Base-by-base conservation (phyloP, 2,888 invertebrate species). In the Shargacucullia verbasci region DNA sequence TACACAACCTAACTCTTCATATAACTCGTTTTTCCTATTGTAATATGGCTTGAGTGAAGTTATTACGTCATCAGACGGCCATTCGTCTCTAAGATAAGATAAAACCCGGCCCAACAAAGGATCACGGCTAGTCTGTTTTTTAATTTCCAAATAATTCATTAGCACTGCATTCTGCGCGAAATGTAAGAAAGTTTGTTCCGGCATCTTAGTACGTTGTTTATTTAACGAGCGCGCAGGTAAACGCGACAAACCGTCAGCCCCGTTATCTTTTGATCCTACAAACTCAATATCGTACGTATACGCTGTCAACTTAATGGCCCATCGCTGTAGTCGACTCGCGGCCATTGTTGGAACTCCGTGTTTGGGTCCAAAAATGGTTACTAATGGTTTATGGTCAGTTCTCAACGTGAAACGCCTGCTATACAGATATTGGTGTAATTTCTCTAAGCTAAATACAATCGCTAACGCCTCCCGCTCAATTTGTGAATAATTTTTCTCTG, bases 391-490 rank as follows among this genome's bases (percentile, higher is more conserved):
- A 33, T 33, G 33, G 11, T 33, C 33, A 3, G 33, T 33, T 11
- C 33, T 9, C 33, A 33, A 11, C 9, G 11, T 11, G 10, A 33
- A 33, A 10, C 33, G 33, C 11, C 33, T 9, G 1, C 33, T 11
- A 4, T 33, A 33, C 9, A 33, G 10, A 33, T 10, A 33, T 10
- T 33, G 33, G 4, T 33, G 33, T 33, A 33, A 33, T 11, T n/a
- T 33, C 10, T 33, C 10, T 33, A 33, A 33, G 11, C 33, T 10
- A 33, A 33, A 33, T 33, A 33, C 25, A 25, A 41, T 41, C 29
- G 41, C 41, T 29, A 46, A 20, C 25, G 46, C 46, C n/a, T 46
- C 46, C 12, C 20, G 46, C 12, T 46, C 46, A 12, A 46, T 46
- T 13, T 46, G 46, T 0, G 46, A 25, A 44, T 33, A 33, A 15